phyloP scores from a whole-genome alignment of 53 echinoderm and acorn worm species.

The Zoroaster sp. region DNA sequence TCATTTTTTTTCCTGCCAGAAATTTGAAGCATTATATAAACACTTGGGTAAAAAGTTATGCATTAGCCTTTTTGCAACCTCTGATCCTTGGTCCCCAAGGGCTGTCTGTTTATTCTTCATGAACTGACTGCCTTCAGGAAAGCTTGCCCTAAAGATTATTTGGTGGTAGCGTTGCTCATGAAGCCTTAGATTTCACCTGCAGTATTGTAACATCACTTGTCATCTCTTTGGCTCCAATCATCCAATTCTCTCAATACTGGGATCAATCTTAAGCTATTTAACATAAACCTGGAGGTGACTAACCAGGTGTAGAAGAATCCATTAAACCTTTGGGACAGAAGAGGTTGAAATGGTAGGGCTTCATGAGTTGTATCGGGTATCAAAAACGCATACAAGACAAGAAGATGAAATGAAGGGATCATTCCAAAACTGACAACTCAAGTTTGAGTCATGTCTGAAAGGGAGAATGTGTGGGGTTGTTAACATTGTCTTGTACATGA shows the following conservation, averaged over 20 bases:
- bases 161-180: not conserved
- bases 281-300: not conserved
- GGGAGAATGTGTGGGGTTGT: not conserved
- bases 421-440: not conserved
- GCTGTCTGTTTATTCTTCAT: not conserved
- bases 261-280: not conserved
- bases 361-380: not conserved
- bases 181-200: not conserved
- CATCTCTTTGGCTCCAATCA: not conserved
- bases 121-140: not conserved
- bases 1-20: not conserved
- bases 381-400: not conserved
- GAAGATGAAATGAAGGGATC: not conserved
- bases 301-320: not conserved
- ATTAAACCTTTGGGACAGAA: not conserved
- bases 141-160: not conserved
- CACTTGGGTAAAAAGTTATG: not conserved
- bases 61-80: not conserved
- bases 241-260: not conserved
- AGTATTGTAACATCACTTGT: not conserved
- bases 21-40: not conserved
- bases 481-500: not conserved
- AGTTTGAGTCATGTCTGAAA: not conserved
- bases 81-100: conserved; percentile 12
- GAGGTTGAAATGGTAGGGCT: not conserved